Evolutionary conservation across 1,140 invertebrate genomes (phyloP), one percentile per base, ranked within the genome.

Genomic region (Meteorus sp.): DNA sequence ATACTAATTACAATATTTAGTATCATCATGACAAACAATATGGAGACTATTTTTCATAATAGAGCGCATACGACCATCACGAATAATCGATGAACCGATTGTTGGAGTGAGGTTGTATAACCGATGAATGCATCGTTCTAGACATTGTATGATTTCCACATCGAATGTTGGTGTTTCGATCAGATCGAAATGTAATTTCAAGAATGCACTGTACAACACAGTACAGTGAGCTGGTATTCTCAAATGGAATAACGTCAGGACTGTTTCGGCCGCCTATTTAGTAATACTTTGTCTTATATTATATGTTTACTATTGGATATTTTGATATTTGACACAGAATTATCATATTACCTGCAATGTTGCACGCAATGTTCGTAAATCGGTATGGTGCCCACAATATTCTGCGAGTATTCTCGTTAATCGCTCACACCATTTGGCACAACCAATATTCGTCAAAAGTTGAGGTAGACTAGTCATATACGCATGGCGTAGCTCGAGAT

Each of bases 281-380:
- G 51, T 55, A 33, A 62, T 45, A 27, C 25, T 19, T 22, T 47
- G 29, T 45, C 13, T 2, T 45, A 43, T 55, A 52, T 61, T 37
- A 51, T 50, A 51, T 56, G 39, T 47, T n/a, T n/a, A n/a, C n/a
- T n/a, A n/a, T n/a, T n/a, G n/a, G n/a, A n/a, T n/a, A n/a, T n/a
- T n/a, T n/a, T n/a, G n/a, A n/a, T n/a, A n/a, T n/a, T n/a, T n/a
- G n/a, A n/a, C n/a, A n/a, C n/a, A n/a, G n/a, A n/a, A n/a, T n/a
- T n/a, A n/a, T n/a, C n/a, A n/a, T n/a, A n/a, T n/a, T 66, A 77
- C 76, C 66, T 78, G 66, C 27, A 79, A 61, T 22, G 71, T 73
- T 13, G 66, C 69, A 59, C 73, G 72, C 5, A 76, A 57, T 0
- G 69, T 77, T 59, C 67, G 72, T 6, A 76, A 57, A 63, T 79